These are phyloP conservation scores for Todiramphus saurophagus DNA, from an alignment of 2,113 vertebrate species.

Conservation along the genomic window DNA sequence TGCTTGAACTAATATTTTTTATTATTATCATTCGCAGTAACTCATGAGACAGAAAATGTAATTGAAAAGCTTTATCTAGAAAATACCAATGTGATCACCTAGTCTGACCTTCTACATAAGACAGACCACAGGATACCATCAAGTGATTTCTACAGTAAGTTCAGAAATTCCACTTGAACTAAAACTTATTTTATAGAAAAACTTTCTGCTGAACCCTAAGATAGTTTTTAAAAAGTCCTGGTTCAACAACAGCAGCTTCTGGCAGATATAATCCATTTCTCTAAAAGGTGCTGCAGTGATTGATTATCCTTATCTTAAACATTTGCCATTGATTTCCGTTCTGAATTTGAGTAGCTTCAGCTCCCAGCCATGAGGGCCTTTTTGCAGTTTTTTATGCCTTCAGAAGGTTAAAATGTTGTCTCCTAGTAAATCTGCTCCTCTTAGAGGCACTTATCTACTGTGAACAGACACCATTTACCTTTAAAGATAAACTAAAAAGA, in stretches of 20 bases:
- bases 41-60: neutral
- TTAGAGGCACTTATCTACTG: neutral
- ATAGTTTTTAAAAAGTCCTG: neutral
- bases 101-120: neutral
- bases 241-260: neutral
- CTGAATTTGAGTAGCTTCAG: neutral
- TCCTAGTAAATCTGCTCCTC: neutral
- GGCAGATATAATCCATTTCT: neutral
- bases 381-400: neutral
- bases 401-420: neutral
- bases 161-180: neutral
- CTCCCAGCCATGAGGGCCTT: neutral
- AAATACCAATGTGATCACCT: neutral
- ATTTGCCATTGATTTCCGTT: conserved; percentile 4
- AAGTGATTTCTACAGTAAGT: neutral
- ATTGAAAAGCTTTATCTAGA: neutral
- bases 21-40: neutral
- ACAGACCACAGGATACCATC: neutral
- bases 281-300: neutral
- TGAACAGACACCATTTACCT: neutral
- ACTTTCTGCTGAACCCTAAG: neutral
- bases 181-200: neutral
- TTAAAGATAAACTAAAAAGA: neutral
- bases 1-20: neutral
- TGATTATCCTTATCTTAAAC: conserved; percentile 12